A percentile compares a stretch with the other conserved stretches of the same genome.
These are phyloP conservation scores for Botia kubotai DNA, from an alignment of 2,797 vertebrate species.

Conservation along the genomic window DNA sequence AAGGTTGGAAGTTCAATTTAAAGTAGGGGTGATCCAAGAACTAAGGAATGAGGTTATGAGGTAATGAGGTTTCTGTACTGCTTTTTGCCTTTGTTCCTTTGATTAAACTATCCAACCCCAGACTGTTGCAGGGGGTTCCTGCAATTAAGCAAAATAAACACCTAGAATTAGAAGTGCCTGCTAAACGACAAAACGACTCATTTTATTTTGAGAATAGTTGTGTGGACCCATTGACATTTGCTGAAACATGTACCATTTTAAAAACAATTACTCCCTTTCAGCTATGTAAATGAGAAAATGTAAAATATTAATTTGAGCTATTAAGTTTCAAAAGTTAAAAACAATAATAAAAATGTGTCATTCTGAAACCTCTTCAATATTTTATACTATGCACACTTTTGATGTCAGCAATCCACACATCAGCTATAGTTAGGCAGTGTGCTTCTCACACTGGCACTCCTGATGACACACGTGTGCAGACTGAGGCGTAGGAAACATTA, in stretches of 20 bases:
- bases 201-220: neutral
- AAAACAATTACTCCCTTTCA: no score
- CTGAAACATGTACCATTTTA: no score
- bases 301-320: no score
- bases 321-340: no score
- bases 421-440: conserved; percentile 10
- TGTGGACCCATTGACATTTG: no score
- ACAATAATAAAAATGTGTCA: no score
- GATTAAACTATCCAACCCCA: conserved; percentile 16
- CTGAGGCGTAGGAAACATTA: conserved; percentile 45
- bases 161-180: conserved; percentile 1
- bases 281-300: no score
- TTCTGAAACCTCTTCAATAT: no score
- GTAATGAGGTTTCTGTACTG: neutral
- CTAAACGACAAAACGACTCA: neutral
- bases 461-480: conserved; percentile 9
- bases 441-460: conserved; percentile 18
- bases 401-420: conserved; percentile 11
- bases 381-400: neutral
- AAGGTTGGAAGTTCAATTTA: conserved; percentile 2
- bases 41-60: neutral
- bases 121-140: conserved; percentile 18
- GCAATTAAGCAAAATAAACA: conserved; percentile 17
- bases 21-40: conserved; percentile 22
- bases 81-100: conserved; percentile 1